Evolutionary conservation across 2,888 invertebrate species (phyloP).

Genomic region (Penaeus monodon): DNA sequence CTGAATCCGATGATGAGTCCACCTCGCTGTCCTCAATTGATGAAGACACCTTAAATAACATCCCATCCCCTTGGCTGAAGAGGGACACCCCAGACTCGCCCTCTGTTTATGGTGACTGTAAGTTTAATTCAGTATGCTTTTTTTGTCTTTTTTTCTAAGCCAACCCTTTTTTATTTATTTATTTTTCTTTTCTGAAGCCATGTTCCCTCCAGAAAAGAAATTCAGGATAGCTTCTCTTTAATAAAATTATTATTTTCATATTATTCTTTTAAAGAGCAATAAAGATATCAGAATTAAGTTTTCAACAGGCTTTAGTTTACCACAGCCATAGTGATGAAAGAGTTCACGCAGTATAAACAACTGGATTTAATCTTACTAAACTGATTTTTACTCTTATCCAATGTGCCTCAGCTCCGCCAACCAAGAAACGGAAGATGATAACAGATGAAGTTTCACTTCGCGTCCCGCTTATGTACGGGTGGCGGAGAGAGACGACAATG

Average conservation of each 20-base stretch:
- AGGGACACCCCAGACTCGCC: slow-evolving; percentile 55
- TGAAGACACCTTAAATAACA: slow-evolving; percentile 48
- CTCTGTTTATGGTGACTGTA: slow-evolving; percentile 53
- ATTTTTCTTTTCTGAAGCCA: too few species aligned
- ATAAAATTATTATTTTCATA: too few species aligned
- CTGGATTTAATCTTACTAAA: background rate
- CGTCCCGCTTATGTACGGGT: slow-evolving; percentile 81
- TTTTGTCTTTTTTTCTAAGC: too few species aligned
- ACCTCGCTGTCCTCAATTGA: slow-evolving; percentile 54
- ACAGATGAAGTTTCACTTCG: slow-evolving; percentile 76
- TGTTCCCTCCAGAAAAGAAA: too few species aligned
- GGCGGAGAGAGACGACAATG: slow-evolving; percentile 93
- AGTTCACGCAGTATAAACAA: too few species aligned
- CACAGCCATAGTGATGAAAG: too few species aligned
- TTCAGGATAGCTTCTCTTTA: too few species aligned
- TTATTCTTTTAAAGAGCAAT: too few species aligned
- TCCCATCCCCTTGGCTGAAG: slow-evolving; percentile 61
- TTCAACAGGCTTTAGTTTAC: too few species aligned
- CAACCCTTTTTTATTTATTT: too few species aligned
- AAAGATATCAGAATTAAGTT: too few species aligned
- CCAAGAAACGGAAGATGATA: slow-evolving; percentile 72
- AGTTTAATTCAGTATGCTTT: slow-evolving; percentile 2
- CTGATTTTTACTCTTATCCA: background rate
- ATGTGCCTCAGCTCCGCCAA: slow-evolving; percentile 54
- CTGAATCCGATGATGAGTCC: slow-evolving; percentile 58